Evolutionary conservation across 2,888 invertebrate genomes (phyloP).

Genomic region (Pristionchus mayeri): DNA sequence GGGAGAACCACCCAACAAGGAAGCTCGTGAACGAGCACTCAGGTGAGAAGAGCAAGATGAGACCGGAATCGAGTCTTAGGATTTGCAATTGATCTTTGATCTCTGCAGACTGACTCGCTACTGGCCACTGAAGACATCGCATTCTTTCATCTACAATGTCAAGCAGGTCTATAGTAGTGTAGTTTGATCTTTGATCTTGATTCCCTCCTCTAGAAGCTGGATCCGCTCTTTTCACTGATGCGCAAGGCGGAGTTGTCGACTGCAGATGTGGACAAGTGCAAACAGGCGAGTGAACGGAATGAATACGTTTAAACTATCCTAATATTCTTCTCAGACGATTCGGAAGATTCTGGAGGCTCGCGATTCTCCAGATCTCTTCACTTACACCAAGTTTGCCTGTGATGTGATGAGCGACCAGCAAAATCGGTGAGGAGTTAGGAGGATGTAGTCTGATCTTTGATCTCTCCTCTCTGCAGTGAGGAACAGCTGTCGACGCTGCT

Average conservation of each 20-base stretch:
- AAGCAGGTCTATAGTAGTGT: slow-evolving; percentile 30
- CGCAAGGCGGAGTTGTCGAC: slow-evolving; percentile 53
- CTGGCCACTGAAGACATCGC: slow-evolving; percentile 39
- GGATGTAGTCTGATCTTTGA: slow-evolving; percentile 15
- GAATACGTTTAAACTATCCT: neutral
- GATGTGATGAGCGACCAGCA: slow-evolving; percentile 3
- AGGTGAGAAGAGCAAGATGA: slow-evolving; percentile 2
- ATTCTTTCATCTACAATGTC: slow-evolving; percentile 50
- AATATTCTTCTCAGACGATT: slow-evolving; percentile 3
- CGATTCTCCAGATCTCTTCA: slow-evolving; percentile 40
- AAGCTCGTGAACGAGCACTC: slow-evolving; percentile 15
- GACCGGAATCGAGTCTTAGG: neutral
- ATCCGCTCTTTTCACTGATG: slow-evolving; percentile 50
- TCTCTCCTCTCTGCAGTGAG: slow-evolving; percentile 48
- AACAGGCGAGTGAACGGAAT: slow-evolving; percentile 32
- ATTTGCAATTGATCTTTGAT: neutral
- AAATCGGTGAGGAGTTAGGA: neutral
- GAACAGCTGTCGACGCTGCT: slow-evolving; percentile 59
- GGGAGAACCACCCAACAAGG: neutral
- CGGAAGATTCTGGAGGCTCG: neutral
- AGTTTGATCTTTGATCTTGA: neutral
- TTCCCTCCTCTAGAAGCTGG: slow-evolving; percentile 25
- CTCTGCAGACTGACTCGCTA: slow-evolving; percentile 44
- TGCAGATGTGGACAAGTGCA: slow-evolving; percentile 57
- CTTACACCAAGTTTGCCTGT: slow-evolving; percentile 34